Evolutionary conservation across 2,113 vertebrate genomes (phyloP), one percentile per base, ranked within the genome.

Genomic region (Eudorcas thomsonii): DNA sequence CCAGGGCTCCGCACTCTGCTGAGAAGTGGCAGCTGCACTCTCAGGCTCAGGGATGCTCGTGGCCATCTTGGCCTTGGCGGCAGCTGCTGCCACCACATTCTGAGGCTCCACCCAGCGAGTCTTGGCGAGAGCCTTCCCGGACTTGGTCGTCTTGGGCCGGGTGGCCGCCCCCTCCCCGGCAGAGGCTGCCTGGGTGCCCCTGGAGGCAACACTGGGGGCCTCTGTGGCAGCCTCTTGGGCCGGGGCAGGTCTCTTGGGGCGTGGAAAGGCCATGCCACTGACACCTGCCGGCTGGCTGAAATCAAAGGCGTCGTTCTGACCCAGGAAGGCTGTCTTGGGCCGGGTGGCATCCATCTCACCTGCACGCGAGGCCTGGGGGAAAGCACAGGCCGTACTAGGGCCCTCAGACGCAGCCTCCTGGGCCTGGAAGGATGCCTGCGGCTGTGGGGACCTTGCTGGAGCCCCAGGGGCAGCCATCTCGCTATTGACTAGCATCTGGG

Each of bases 31-130:
- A 83, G 94, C 97, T 57, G 91, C 93, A 12, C 91, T 30, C 59
- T 93, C 94, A 2, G 83, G 84, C 84, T 94, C 92, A 9, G 97
- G 88, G 96, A 80, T 39, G 59, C 88, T 90, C 1, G 62, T 39
- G 74, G 95, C 52, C 96, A 48, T 33, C 95, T 92, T 97, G 96
- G 88, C 88, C 90, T 98, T 92, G 84, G 96, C 85, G 54, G 97
- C 90, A 60, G 94, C 71, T 36, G 87, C 59, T 19, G 90, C 52
- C 48, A 54, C 92, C 25, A 67, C 81, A 43, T 96, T 97, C 96
- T 88, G 90, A 85, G 98, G 96, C 93, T 98, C 88, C 88, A 98
- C 96, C 94, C 97, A 96, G 19, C 94, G 91, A 43, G 96, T 98
- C 88, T 98, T 96, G 90, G 96, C 96, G 6, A 95, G 80, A 54